These are phyloP conservation scores for Agelas oroides DNA, from an alignment of 37 sponge, comb jelly and placozoan species.

Conservation along the genomic window DNA sequence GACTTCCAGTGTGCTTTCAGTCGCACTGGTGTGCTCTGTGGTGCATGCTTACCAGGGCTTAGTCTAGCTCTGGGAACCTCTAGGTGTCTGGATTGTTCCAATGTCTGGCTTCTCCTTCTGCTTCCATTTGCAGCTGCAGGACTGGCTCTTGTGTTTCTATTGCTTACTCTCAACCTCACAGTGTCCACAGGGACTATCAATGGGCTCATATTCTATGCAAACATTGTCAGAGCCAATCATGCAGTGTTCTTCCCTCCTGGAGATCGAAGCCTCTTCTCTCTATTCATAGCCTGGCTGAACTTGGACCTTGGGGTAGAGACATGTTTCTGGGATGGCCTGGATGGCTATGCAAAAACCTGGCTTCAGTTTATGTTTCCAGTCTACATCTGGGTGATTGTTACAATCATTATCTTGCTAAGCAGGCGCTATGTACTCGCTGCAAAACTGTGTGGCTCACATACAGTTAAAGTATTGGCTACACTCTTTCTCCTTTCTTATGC, in stretches of 20 bases:
- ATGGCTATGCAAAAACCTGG: background rate
- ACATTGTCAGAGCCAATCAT: conserved; percentile 9
- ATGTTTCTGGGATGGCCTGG: conserved; percentile 48
- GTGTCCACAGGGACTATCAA: conserved; percentile 48
- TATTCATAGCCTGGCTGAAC: conserved; percentile 38
- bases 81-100: conserved; percentile 29
- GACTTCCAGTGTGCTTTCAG: conserved; percentile 22
- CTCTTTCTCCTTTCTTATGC: conserved; percentile 34
- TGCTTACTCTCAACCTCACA: conserved; percentile 42
- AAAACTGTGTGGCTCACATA: background rate
- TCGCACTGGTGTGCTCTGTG: conserved; percentile 49
- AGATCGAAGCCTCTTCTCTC: background rate
- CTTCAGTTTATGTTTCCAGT: conserved; percentile 18
- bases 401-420: background rate
- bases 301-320: conserved; percentile 31
- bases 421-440: background rate
- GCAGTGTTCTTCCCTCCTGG: background rate
- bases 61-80: conserved; percentile 36
- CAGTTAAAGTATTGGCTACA: conserved; percentile 46
- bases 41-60: conserved; percentile 4
- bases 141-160: conserved; percentile 15
- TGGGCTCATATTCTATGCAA: conserved; percentile 52
- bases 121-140: conserved; percentile 18
- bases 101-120: conserved; percentile 23
- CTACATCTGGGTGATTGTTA: conserved; percentile 11